Evolutionary conservation across 2,113 vertebrate species (phyloP).

Genomic region (Raja brachyura): DNA sequence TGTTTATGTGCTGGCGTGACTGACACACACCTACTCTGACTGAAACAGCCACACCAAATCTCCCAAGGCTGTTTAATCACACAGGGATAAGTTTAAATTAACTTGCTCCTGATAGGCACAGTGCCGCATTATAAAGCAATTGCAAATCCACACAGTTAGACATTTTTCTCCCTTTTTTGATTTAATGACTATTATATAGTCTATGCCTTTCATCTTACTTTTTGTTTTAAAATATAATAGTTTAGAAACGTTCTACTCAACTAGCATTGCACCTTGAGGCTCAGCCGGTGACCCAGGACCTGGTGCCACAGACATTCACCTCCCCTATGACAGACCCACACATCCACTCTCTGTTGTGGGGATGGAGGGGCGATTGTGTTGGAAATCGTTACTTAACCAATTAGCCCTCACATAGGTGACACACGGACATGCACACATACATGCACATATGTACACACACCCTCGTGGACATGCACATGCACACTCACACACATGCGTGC

Average conservation of each 20-base stretch:
- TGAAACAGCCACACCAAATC: slow-evolving; percentile 1
- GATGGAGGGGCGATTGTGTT: not conserved
- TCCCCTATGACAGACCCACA: not conserved
- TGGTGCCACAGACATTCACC: not conserved
- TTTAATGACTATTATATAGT: not conserved
- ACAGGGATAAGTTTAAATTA: slow-evolving; percentile 22
- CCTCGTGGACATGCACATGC: too few relatives aligned
- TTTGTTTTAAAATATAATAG: not conserved
- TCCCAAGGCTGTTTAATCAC: slow-evolving; percentile 20
- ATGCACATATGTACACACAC: not conserved
- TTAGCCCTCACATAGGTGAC: not conserved
- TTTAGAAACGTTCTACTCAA: not conserved
- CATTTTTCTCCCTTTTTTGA: not conserved
- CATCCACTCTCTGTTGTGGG: not conserved
- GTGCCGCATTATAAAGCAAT: not conserved
- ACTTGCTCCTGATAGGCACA: not conserved
- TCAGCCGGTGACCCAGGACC: not conserved
- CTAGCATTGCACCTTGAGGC: not conserved
- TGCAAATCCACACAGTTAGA: not conserved
- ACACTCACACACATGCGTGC: too few relatives aligned
- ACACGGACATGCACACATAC: not conserved
- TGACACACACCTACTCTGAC: slow-evolving; percentile 4
- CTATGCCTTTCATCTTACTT: not conserved
- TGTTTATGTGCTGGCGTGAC: not conserved
- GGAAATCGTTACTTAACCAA: not conserved